A percentile compares a stretch with the other conserved stretches of the same genome.
Evolutionary conservation across 2,797 vertebrate species (phyloP).

Genomic region (Girardinus metallicus): DNA sequence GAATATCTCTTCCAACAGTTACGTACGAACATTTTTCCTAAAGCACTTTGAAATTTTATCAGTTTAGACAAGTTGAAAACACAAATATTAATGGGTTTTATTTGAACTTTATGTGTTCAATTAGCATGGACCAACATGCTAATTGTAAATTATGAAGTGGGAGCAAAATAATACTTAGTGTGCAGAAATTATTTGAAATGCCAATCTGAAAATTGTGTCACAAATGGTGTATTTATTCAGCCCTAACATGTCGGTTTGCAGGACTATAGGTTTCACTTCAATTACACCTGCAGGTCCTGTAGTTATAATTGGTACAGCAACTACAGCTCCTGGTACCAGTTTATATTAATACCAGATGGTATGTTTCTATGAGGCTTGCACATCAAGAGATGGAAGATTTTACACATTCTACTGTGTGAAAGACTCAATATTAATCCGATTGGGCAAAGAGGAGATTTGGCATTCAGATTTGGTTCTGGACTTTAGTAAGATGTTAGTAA

Average conservation of each 20-base stretch:
- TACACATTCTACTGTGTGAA: background rate
- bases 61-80: background rate
- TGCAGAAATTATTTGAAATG: background rate
- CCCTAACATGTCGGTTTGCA: background rate
- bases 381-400: background rate
- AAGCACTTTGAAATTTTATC: background rate
- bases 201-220: background rate
- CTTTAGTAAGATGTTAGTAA: background rate
- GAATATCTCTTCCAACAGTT: conserved; percentile 11
- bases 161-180: background rate
- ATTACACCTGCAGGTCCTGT: background rate
- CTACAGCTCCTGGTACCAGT: too few species aligned
- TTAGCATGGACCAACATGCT: too few species aligned
- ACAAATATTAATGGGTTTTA: background rate
- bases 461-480: background rate
- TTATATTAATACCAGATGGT: too few species aligned
- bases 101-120: background rate
- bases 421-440: background rate
- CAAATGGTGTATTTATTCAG: background rate
- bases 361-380: background rate
- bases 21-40: conserved; percentile 3
- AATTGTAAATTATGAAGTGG: background rate
- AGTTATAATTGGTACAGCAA: too few species aligned
- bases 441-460: background rate
- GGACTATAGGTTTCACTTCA: background rate